Base-by-base conservation (phyloP, 2,113 vertebrate species). In the Burhinus oedicnemus region DNA sequence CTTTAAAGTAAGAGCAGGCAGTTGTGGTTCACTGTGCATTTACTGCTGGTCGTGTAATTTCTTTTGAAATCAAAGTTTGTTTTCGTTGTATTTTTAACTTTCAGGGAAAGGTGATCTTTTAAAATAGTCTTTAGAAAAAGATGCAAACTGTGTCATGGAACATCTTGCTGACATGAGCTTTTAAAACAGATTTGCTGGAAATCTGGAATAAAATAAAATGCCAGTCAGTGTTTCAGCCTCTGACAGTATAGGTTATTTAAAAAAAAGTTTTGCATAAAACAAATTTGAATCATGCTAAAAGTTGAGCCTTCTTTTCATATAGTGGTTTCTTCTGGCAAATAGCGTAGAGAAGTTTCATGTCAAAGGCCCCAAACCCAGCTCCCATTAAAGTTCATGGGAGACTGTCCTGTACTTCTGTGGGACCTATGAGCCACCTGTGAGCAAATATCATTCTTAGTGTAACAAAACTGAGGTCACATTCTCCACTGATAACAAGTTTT, bases 31-130 rank as follows among this genome's bases (percentile, higher is more conserved):
- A 92, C 93, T 98, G 98, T 98, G 97, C 97, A 93, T 98, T 98
- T 98, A 97, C 97, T 98, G 98, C 98, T 97, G 97, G 96, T 95
- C 97, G 93, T 95, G 97, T 97, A 96, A 97, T 97, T 98, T 98
- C 95, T 98, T 97, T 96, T 93, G 92, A 98, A 97, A 97, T 95
- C 91, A 94, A 80, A 95, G 93, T 97, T 98, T 98, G 69, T 95
- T 98, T 98, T 97, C 87, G 96, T 96, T 97, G 97, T 95, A 95
- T 96, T 93, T 98, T 97, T 97, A 97, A 97, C 89, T 97, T 98
- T 98, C 97, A 98, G 98, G 98, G 97, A 98, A 98, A 97, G 98
- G 96, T 86, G 96, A 98, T 98, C 91, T 98, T 98, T 97, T 98
- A 82, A 97, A 96, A 94, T 90, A 97, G 90, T 88, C 92, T 94